Conservation (phyloP, 2,888 invertebrate genomes). For the Lasioglossum lativentre region DNA sequence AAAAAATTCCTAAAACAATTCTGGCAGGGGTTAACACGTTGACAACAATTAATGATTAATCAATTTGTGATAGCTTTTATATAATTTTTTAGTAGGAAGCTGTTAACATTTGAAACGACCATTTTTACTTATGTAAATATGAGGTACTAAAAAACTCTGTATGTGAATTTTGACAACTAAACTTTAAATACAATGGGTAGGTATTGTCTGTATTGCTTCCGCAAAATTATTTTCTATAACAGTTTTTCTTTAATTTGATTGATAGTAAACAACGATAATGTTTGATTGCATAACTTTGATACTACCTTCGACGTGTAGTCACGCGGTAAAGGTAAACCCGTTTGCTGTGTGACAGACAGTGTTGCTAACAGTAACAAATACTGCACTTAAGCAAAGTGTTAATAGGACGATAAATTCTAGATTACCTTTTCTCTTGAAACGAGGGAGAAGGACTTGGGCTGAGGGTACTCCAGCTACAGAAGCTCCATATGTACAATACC, state of each 20-base stretch:
- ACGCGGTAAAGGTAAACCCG: not conserved
- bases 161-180: too few species aligned
- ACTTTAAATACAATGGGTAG: too few species aligned
- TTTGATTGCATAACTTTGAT: not conserved
- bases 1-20: too few species aligned
- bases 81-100: too few species aligned
- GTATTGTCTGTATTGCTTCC: not conserved
- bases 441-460: conserved; percentile 19
- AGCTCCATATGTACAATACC: conserved; percentile 7
- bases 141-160: too few species aligned
- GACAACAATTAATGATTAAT: too few species aligned
- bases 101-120: too few species aligned
- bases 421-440: conserved; percentile 36
- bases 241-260: not conserved
- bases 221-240: not conserved
- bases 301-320: not conserved
- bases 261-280: not conserved
- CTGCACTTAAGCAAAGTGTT: conserved; percentile 73
- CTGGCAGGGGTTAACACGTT: too few species aligned
- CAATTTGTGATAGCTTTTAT: too few species aligned
- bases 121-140: too few species aligned
- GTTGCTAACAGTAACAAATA: conserved; percentile 73
- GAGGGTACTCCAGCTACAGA: conserved; percentile 26
- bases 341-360: conserved; percentile 33
- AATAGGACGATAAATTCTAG: conserved; percentile 79